Percentiles rank a stretch among this genome's conserved stretches.
Conservation (phyloP, 2,797 vertebrate genomes). For the Platalea minor region DNA sequence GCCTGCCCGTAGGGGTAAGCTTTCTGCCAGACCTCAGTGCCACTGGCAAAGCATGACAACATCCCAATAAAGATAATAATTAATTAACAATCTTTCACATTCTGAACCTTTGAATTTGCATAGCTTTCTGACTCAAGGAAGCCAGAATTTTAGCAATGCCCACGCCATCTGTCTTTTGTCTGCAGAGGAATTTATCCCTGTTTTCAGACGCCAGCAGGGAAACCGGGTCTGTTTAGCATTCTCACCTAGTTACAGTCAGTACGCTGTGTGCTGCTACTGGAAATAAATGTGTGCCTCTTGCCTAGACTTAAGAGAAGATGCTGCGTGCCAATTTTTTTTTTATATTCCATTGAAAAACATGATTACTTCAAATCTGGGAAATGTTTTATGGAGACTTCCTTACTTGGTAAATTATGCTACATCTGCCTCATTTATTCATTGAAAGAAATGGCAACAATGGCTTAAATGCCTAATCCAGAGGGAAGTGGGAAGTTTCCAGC, state of each 20-base stretch:
- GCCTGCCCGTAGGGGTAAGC: not conserved
- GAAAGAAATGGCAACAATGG: not conserved
- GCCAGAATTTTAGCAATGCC: constrained; percentile 10
- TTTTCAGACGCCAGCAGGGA: constrained; percentile 23
- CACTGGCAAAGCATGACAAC: not conserved
- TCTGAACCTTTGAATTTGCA: not conserved
- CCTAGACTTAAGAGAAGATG: not conserved
- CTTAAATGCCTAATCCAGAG: not conserved
- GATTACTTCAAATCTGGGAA: constrained; percentile 29
- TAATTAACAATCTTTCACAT: not conserved
- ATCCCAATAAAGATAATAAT: constrained; percentile 22
- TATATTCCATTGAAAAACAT: constrained; percentile 29
- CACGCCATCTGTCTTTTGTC: constrained; percentile 56
- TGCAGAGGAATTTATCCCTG: not conserved
- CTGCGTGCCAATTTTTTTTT: not conserved
- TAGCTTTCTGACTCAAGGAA: not conserved
- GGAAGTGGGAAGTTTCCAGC: constrained; percentile 1
- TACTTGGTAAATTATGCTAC: constrained; percentile 38
- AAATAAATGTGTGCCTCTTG: constrained; percentile 46
- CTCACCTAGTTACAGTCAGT: constrained; percentile 62
- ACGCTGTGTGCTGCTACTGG: constrained; percentile 50
- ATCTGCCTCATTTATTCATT: constrained; percentile 2
- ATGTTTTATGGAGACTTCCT: constrained; percentile 12
- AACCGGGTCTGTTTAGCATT: constrained; percentile 56
- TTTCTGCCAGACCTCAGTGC: constrained; percentile 1